Base-by-base conservation (phyloP, 2,113 vertebrate genomes). In the Neotragus pygmaeus region DNA sequence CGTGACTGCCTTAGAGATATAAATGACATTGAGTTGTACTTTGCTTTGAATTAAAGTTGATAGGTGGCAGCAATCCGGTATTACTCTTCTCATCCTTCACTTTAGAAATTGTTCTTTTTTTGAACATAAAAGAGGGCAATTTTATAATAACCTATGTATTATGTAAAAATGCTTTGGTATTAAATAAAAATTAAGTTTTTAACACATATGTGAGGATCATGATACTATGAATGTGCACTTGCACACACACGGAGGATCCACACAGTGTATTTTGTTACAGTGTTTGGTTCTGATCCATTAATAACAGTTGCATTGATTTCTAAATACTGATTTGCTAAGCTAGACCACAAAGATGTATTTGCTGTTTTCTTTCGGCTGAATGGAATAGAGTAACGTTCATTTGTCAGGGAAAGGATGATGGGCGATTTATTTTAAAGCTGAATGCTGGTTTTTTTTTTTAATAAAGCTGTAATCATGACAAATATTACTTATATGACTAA, bases 1-100 rank as follows among this genome's bases (percentile, higher is more conserved):
- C 12, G 49, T 84, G 80, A 75, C 66, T 85, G 84, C 90, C 23
- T 75, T 92, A 43, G 96, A 92, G 73, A 53, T 84, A 96, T 92
- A 95, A 90, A 98, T 98, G 97, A 98, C 98, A 97, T 97, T 98
- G 96, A 93, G 97, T 96, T 96, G 97, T 97, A 95, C 97, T 97
- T 92, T 88, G 93, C 87, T 96, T 97, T 92, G 87, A 93, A 94
- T 97, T 77, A 88, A 96, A 98, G 97, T 98, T 97, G 96, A 64
- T 94, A 83, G 98, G 94, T 83, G 95, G 94, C 93, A 84, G 90
- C 95, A 88, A 53, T 75, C 36, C 39, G 43, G 55, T 39, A 30
- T 83, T 87, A 93, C 85, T 91, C 90, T 62, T 94, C 84, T 90
- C 33, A 64, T 64, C 15, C 60, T 12, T 60, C 16, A 62, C 49